Base-by-base conservation (phyloP, 2,113 vertebrate species). In the Trematocara macrostoma region DNA sequence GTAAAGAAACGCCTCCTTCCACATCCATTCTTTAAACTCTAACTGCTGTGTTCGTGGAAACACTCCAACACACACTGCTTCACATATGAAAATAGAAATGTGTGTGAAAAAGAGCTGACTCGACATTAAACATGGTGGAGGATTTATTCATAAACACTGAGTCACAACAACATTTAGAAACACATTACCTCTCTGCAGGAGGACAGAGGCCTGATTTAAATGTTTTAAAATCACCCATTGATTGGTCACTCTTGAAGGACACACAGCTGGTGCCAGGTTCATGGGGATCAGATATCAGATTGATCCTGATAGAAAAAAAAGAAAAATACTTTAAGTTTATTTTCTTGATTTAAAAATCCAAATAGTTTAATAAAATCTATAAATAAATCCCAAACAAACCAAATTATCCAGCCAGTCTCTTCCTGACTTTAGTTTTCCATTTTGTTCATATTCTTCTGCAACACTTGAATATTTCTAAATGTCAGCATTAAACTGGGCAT, bases 301-400 rank as follows among this genome's bases (percentile, higher is more conserved):
- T 49, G 47, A 49, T 49, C 15, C 47, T 49, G 15, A 49, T 8
- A 49, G 47, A 49, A 49, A 49, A 16, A 16, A 47, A 47, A 45
- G 3, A 3, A 4, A 3, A 57, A 57, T 0, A 57, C 0, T 57
- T 57, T 31, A 3, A 2, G 14, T 57, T 57, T 9, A 57, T 57
- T 57, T 57, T 9, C 26, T 57, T 57, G 26, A 57, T 57, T 57
- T 9, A 57, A 57, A 57, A 57, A 57, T 57, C 55, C 55, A 57
- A 57, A 57, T 57, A 57, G 55, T 57, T 57, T 59, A 59, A 59
- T 59, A 59, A 31, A 59, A 59, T 59, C 5, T 59, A 59, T 59
- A 31, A 59, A 31, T 59, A 59, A 53, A 23, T 0, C 0, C 26
- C 56, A 31, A 31, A 59, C 56, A 31, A 59, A 59, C 3, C 26